Evolutionary conservation across 1,140 invertebrate genomes (phyloP), one percentile per base, ranked within the genome.

Genomic region (Drosophila pseudoananassae): DNA sequence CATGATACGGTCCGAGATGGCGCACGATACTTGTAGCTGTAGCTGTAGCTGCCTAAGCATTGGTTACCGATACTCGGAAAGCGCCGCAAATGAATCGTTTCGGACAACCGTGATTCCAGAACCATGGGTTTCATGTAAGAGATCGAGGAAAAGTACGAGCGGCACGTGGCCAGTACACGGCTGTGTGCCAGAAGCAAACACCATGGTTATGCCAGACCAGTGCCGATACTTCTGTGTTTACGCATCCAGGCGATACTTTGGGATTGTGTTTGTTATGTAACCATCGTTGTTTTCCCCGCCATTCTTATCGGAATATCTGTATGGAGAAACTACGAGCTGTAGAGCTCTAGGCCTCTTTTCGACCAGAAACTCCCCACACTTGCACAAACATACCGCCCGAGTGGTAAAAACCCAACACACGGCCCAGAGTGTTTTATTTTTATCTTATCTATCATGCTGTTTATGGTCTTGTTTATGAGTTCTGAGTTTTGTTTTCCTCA

Each of bases 391-490:
- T 36, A 15, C n/a, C 10, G 17, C 31, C 45, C 25, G 12, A 36
- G 71, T 70, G 64, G 80, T 68, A 79, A 79, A 78, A 82, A 65
- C 78, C 78, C 64, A 78, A 27, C 68, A 60, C 40, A 65, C 57
- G 54, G 61, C 43, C 31, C 60, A 65, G 50, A 69, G 58, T 83
- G 55, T 75, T 69, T 52, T 45, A 52, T 54, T 66, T 74, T 80
- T 84, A 85, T 84, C 77, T 84, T 84, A 84, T 84, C 81, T 61
- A 46, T 49, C 36, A 75, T 65, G 60, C 71, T 58, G 36, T 66
- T 79, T 66, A 84, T 79, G 63, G 57, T 75, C 69, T 61, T 78
- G 40, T 75, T 76, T 43, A 59, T 59, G 53, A 40, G 52, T 46
- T 80, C 47, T 43, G 43, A 45, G 45, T 46, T 55, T 50, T 78